Base-by-base conservation (phyloP, 2,888 invertebrate genomes). In the Drosophila percnosoma region DNA sequence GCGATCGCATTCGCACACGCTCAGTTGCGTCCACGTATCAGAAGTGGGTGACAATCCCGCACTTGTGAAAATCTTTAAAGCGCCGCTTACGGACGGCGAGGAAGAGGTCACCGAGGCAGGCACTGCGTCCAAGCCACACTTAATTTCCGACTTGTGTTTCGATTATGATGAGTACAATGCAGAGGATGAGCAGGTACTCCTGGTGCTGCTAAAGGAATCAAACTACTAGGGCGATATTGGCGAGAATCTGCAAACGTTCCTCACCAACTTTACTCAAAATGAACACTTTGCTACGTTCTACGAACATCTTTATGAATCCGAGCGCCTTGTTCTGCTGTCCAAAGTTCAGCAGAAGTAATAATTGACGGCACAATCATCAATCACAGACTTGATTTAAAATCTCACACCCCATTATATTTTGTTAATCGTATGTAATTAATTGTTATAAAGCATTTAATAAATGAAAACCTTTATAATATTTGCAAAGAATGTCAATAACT, bases 21-120 rank as follows among this genome's bases (percentile, higher is more conserved):
- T 94, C 94, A 13, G 94, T 94, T 78, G 69, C 87, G 4, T 73
- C 80, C 10, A 73, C 92, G 2, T 71, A 82, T 52, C 93, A 94
- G 71, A 93, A 93, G 63, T 96, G 95, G 95, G 95, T 95, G 1
- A 93, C 93, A 13, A 94, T 96, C 95, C 96, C 7, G 94, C 95
- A 18, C 93, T 96, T 73, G 95, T 96, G 0, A 96, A 96, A 92
- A 96, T 96, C 58, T 96, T 96, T 84, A 96, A 96, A 91, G 90
- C 85, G 0, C 91, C 90, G n/a, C 90, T 90, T 0, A 79, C 87
- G 4, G 87, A 88, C 36, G 68, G 73, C 21, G 91, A 92, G 0
- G 87, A 85, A 10, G 86, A 89, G 21, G 87, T 76, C 1, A 74
- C 63, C 8, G 87, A 76, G 13, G 66, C 80, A 5, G 78, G 75